These are phyloP conservation scores for Rhinopithecus roxellana DNA, from an alignment of 2,113 vertebrate species.

Conservation along the genomic window DNA sequence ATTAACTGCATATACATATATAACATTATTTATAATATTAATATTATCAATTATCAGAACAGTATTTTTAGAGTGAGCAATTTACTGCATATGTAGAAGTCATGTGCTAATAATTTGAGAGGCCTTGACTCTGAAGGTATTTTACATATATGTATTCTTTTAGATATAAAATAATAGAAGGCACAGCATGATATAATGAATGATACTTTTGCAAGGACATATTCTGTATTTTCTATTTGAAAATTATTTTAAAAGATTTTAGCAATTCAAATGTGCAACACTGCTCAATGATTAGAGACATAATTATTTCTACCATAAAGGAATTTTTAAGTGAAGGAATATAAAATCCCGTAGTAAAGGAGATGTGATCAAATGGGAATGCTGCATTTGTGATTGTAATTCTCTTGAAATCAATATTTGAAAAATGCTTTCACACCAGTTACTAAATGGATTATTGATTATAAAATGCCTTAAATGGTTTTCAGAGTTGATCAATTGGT, in stretches of 20 bases:
- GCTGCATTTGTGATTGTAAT: constrained; percentile 22
- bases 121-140: neutral
- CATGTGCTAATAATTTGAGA: neutral
- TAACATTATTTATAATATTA: neutral
- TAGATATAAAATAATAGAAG: neutral
- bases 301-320: neutral
- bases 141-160: neutral
- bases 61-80: neutral
- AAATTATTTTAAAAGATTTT: neutral
- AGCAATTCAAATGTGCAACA: neutral
- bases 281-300: neutral
- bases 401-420: constrained; percentile 49
- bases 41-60: neutral
- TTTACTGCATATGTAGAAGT: neutral
- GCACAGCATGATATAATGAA: neutral
- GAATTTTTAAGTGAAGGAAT: constrained; percentile 2
- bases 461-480: constrained; percentile 14
- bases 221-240: neutral
- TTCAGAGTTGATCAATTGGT: neutral
- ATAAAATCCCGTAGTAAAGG: neutral
- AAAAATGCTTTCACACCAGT: neutral
- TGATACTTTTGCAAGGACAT: constrained; percentile 2
- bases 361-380: neutral
- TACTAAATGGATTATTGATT: constrained; percentile 32
- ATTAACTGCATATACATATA: neutral